Evolutionary conservation across 2,888 invertebrate genomes (phyloP).

Genomic region (Pharmacophagus antenor): DNA sequence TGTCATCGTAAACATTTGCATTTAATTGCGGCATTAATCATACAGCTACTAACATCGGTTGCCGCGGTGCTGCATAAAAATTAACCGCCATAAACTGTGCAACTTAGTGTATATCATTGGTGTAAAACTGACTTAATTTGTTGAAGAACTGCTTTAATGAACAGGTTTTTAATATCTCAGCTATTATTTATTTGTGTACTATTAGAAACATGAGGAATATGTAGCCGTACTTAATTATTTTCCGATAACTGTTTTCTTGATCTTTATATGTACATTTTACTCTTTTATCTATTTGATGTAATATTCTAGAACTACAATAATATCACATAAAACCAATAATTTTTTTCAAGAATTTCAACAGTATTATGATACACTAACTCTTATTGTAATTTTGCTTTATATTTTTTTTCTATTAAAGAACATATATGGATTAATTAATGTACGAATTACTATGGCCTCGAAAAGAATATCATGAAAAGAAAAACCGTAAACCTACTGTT

Average conservation of each 20-base stretch:
- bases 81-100: slow-evolving; percentile 1
- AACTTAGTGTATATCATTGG: not conserved
- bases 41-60: not conserved
- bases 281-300: no score
- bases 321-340: no score
- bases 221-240: not conserved
- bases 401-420: no score
- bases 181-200: not conserved
- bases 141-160: not conserved
- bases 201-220: not conserved
- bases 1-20: slow-evolving; percentile 1
- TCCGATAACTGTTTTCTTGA: not conserved
- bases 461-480: no score
- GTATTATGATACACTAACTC: no score
- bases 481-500: no score
- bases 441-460: no score
- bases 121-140: not conserved
- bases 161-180: not conserved
- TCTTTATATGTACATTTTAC: no score
- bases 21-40: slow-evolving; percentile 3
- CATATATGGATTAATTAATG: no score
- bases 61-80: slow-evolving; percentile 10
- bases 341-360: no score
- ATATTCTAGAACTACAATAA: no score
- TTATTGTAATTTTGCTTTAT: no score